A percentile compares a stretch with the other conserved stretches of the same genome.
Evolutionary conservation across 2,888 invertebrate genomes (phyloP).

Genomic region (Mallateleia sp.): DNA sequence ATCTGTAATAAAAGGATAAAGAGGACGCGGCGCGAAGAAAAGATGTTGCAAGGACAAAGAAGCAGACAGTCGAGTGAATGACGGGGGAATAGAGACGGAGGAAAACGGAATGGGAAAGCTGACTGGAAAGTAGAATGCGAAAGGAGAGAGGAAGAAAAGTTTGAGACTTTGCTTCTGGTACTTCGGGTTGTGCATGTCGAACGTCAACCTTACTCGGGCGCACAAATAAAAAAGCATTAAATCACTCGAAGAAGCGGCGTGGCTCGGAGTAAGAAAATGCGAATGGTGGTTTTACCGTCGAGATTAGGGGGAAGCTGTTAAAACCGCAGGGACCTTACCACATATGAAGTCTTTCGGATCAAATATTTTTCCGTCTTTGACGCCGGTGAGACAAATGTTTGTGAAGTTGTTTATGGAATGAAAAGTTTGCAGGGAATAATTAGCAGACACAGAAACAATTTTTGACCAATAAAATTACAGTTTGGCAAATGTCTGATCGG

Average conservation of each 20-base stretch:
- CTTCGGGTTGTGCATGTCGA: constrained; percentile 50
- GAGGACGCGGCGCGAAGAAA: background rate
- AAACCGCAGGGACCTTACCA: constrained; percentile 39
- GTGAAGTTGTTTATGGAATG: constrained; percentile 39
- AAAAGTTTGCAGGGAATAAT: no score
- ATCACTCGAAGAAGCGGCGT: constrained; percentile 31
- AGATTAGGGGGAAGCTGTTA: constrained; percentile 29
- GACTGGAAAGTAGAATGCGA: constrained; percentile 25
- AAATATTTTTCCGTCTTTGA: constrained; percentile 53
- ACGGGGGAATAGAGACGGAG: background rate
- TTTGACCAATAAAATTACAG: no score
- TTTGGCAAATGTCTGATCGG: no score
- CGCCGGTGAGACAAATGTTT: constrained; percentile 26
- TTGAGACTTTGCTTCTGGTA: constrained; percentile 8
- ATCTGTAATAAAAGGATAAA: constrained; percentile 32
- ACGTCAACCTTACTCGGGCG: constrained; percentile 30
- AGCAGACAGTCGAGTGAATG: background rate
- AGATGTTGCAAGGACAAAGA: constrained; percentile 22
- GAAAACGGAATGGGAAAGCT: background rate
- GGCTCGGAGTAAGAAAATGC: constrained; percentile 26
- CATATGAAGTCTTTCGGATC: constrained; percentile 30
- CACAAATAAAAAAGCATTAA: constrained; percentile 57
- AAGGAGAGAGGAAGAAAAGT: constrained; percentile 24
- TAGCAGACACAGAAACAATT: no score
- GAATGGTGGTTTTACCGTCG: constrained; percentile 36